A percentile compares a stretch with the other conserved stretches of the same genome.
phyloP scores from a whole-genome alignment of 2,888 invertebrate species.

The Synergus itoensis region DNA sequence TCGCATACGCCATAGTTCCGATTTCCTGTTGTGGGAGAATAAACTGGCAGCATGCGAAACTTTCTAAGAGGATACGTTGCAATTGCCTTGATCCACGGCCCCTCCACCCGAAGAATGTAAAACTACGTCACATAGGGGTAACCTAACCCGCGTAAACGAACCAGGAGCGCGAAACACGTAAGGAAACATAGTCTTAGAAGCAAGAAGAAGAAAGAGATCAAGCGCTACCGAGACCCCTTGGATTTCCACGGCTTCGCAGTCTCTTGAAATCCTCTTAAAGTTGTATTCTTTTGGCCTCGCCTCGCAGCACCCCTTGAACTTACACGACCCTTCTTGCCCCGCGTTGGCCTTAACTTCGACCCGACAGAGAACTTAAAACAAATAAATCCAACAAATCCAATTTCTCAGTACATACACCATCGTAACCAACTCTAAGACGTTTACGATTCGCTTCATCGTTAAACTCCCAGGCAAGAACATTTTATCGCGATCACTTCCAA shows the following conservation, averaged over 20 bases:
- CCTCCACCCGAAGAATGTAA: not conserved
- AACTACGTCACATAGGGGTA: conserved; percentile 47
- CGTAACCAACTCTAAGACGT: conserved; percentile 42
- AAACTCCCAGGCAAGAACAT: not conserved
- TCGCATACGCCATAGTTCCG: not conserved
- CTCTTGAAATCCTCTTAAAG: conserved; percentile 77
- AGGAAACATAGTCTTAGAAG: conserved; percentile 53
- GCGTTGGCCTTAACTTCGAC: conserved; percentile 47
- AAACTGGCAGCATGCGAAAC: not conserved
- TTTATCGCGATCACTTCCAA: not conserved
- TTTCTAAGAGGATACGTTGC: conserved; percentile 5
- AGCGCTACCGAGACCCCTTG: conserved; percentile 76
- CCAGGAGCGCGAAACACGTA: conserved; percentile 46
- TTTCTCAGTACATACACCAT: conserved; percentile 57
- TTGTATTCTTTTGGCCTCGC: conserved; percentile 78
- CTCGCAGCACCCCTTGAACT: conserved; percentile 59
- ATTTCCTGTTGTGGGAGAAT: not conserved
- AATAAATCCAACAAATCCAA: conserved; percentile 74
- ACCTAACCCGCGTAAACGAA: conserved; percentile 68
- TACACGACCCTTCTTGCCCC: conserved; percentile 43
- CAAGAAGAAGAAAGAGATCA: conserved; percentile 66
- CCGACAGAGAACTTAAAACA: conserved; percentile 64
- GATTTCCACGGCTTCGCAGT: conserved; percentile 77
- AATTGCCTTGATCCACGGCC: not conserved
- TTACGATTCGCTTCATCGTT: conserved; percentile 17